These are phyloP conservation scores for Passer domesticus DNA, from an alignment of 2,113 vertebrate species.

Conservation along the genomic window DNA sequence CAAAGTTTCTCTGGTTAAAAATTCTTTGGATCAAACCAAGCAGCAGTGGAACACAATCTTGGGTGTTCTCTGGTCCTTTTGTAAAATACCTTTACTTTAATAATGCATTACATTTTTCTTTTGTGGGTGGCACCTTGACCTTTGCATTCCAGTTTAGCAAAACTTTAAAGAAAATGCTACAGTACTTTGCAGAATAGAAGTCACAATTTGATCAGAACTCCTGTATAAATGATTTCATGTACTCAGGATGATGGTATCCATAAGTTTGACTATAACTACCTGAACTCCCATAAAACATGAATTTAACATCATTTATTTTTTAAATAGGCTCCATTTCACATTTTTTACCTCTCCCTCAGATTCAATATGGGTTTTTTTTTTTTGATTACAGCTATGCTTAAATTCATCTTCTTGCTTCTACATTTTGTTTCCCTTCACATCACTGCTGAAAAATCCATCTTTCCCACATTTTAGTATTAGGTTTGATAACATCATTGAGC, in stretches of 20 bases:
- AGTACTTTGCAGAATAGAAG: neutral
- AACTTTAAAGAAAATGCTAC: neutral
- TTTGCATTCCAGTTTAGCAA: neutral
- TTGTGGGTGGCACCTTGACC: neutral
- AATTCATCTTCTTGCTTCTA: constrained; percentile 5
- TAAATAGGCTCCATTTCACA: neutral
- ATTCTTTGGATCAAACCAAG: neutral
- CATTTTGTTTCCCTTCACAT: constrained; percentile 21
- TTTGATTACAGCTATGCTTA: neutral
- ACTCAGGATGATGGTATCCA: neutral
- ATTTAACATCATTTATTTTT: constrained; percentile 13
- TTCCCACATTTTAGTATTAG: neutral
- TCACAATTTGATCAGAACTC: neutral
- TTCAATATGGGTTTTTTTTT: neutral
- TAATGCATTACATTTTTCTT: neutral
- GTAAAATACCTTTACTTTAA: neutral
- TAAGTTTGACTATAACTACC: neutral
- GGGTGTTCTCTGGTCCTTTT: neutral
- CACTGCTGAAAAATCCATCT: constrained; percentile 15
- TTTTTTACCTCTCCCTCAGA: neutral
- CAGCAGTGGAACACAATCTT: neutral
- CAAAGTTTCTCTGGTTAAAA: neutral
- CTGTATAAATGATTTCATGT: neutral
- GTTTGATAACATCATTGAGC: constrained; percentile 35
- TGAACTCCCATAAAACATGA: neutral